phyloP scores from a whole-genome alignment of 1,140 invertebrate genomes.

The Orchestia grillus region DNA sequence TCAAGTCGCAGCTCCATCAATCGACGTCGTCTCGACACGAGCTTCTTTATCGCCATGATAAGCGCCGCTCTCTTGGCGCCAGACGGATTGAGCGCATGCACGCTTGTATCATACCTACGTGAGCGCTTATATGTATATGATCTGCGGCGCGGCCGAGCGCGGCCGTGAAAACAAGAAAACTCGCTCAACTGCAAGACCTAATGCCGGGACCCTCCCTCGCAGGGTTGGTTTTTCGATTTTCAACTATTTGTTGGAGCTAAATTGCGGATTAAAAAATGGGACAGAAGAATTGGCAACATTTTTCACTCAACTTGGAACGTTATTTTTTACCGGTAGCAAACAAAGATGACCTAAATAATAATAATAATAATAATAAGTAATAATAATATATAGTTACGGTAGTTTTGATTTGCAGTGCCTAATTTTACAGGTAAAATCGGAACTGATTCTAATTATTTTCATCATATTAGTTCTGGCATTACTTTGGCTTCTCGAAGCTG shows the following conservation, averaged over 20 bases:
- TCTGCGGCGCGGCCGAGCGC: no score
- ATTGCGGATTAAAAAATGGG: background rate
- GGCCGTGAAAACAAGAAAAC: background rate
- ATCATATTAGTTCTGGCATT: no score
- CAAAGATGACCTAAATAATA: background rate
- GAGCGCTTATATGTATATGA: background rate
- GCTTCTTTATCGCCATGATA: constrained; percentile 10
- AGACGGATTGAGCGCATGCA: constrained; percentile 8
- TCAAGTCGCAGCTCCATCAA: background rate
- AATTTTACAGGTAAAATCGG: no score
- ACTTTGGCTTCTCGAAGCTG: no score
- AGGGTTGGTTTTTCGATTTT: background rate
- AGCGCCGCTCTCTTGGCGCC: background rate
- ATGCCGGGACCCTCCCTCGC: background rate
- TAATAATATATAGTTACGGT: no score
- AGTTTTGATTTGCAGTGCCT: no score
- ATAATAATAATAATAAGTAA: background rate
- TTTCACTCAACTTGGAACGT: background rate
- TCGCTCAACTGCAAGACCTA: background rate
- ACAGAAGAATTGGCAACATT: background rate
- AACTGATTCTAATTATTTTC: no score
- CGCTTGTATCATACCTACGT: background rate
- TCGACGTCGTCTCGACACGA: constrained; percentile 28
- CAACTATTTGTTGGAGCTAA: background rate
- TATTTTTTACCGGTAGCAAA: background rate